Evolutionary conservation across 2,113 vertebrate species (phyloP).

Genomic region (Urocynchramus pylzowi): DNA sequence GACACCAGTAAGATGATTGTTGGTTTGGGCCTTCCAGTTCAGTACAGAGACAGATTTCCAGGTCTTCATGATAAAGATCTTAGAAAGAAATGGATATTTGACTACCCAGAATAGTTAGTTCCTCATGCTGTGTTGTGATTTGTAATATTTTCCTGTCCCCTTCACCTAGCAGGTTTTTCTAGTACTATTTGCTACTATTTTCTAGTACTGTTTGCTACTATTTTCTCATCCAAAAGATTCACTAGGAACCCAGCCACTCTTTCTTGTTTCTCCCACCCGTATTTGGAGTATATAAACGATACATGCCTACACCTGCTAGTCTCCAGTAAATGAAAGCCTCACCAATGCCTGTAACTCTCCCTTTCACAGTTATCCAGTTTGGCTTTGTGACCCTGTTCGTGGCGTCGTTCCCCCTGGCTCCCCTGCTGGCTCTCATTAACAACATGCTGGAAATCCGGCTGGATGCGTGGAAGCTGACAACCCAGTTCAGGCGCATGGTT

Average conservation of each 20-base stretch:
- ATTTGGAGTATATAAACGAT: not conserved
- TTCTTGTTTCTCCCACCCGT: not conserved
- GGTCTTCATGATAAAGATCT: not conserved
- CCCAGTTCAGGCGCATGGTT: conserved; percentile 87
- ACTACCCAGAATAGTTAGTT: not conserved
- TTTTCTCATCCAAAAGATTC: not conserved
- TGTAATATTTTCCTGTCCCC: not conserved
- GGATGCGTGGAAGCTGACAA: conserved; percentile 92
- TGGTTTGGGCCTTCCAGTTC: not conserved
- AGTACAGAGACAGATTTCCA: not conserved
- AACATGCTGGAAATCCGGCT: conserved; percentile 90
- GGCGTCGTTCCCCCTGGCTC: conserved; percentile 94
- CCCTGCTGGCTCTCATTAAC: conserved; percentile 89
- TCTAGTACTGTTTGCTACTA: not conserved
- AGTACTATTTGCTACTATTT: not conserved
- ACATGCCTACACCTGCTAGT: not conserved
- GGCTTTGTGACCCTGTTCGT: conserved; percentile 95
- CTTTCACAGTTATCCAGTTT: conserved; percentile 89
- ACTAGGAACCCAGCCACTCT: not conserved
- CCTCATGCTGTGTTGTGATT: not conserved
- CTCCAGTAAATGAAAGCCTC: not conserved
- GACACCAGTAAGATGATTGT: not conserved
- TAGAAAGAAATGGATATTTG: not conserved
- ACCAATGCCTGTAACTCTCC: conserved; percentile 5
- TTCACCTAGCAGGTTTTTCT: not conserved